A percentile compares a stretch with the other conserved stretches of the same genome.
These are phyloP conservation scores for Drosophila vallismaia DNA, from an alignment of 2,888 invertebrate genomes.

Conservation along the genomic window DNA sequence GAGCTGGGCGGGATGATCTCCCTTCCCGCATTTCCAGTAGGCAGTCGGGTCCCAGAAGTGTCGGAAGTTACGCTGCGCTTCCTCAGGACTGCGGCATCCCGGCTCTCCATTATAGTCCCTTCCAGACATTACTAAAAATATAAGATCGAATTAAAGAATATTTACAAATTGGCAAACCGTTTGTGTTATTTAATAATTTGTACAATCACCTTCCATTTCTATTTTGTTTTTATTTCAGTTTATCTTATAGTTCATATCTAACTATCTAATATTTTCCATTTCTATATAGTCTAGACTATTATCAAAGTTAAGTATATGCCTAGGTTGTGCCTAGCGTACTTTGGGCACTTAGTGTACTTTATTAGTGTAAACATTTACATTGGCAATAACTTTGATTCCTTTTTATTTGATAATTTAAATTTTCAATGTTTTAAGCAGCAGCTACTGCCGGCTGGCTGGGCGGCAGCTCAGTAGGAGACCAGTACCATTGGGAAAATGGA, in stretches of 20 bases:
- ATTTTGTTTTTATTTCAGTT: too few species aligned
- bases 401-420: constrained; percentile 1
- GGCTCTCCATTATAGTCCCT: constrained; percentile 53
- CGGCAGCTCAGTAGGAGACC: constrained; percentile 64
- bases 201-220: too few species aligned
- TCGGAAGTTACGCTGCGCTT: constrained; percentile 49
- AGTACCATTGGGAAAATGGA: constrained; percentile 64
- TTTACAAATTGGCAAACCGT: neutral
- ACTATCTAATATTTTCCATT: too few species aligned
- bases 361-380: too few species aligned
- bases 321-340: too few species aligned
- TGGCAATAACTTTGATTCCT: too few species aligned
- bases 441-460: constrained; percentile 60
- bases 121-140: constrained; percentile 22
- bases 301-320: too few species aligned
- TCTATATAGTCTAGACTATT: too few species aligned
- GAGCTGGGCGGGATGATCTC: constrained; percentile 44
- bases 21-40: constrained; percentile 54
- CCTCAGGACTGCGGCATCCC: constrained; percentile 45
- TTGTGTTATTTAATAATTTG: too few species aligned
- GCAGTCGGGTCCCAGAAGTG: constrained; percentile 61
- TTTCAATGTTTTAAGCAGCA: constrained; percentile 14
- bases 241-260: too few species aligned
- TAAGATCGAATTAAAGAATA: neutral
- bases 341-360: too few species aligned